A percentile compares a stretch with the other conserved stretches of the same genome.
Conservation (phyloP, 2,888 invertebrate species). For the Hylaea fasciaria region DNA sequence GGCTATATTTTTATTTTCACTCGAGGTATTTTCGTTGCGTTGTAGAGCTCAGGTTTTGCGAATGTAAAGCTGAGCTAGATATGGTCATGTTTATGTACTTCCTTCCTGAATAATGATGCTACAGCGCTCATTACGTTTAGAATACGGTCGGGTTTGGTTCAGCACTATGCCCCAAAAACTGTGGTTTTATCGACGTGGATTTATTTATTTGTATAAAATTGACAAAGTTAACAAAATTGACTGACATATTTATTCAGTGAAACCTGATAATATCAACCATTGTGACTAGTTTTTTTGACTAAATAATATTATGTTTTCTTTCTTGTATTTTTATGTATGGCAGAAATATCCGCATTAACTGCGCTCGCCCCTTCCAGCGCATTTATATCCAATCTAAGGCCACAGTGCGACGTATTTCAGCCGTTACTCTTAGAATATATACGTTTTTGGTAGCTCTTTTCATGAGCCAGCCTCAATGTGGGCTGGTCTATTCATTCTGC, state of each 20-base stretch:
- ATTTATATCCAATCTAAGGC: conserved; percentile 23
- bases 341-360: no score
- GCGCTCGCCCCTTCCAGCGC: conserved; percentile 25
- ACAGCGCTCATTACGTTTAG: neutral
- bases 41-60: conserved; percentile 57
- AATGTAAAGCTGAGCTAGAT: conserved; percentile 51
- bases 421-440: conserved; percentile 76
- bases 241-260: no score
- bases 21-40: conserved; percentile 71
- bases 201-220: no score
- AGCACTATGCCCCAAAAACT: no score
- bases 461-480: conserved; percentile 76
- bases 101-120: neutral
- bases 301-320: no score
- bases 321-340: no score
- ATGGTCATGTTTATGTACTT: conserved; percentile 28
- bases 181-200: no score
- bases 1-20: conserved; percentile 76
- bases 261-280: no score
- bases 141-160: no score
- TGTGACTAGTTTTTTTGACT: no score
- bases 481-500: conserved; percentile 77
- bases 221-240: no score
- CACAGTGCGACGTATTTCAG: conserved; percentile 73
- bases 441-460: conserved; percentile 79